phyloP scores from a whole-genome alignment of 2,888 invertebrate genomes.

The Scrobipalpa atriplicella region DNA sequence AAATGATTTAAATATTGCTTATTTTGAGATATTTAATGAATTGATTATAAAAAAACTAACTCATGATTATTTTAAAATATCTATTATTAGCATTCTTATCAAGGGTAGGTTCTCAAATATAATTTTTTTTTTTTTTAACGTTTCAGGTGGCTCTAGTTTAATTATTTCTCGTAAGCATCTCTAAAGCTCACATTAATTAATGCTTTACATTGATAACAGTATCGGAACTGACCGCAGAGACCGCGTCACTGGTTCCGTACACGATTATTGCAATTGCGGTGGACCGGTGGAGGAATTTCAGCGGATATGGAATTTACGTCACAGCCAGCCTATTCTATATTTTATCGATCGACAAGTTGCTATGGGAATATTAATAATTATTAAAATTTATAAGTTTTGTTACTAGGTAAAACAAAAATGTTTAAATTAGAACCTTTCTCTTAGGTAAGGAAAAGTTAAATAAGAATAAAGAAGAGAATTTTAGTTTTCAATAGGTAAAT shows the following conservation, averaged over 20 bases:
- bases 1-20: no score
- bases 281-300: neutral
- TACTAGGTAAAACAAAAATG: neutral
- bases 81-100: no score
- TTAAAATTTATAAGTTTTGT: neutral
- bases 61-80: no score
- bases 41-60: no score
- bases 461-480: no score
- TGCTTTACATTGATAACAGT: neutral
- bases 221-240: neutral
- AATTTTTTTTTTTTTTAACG: neutral
- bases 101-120: no score
- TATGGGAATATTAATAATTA: no score
- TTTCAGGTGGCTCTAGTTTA: neutral
- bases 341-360: neutral
- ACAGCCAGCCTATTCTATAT: neutral
- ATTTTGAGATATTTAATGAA: no score
- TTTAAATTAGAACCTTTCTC: no score
- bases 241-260: neutral
- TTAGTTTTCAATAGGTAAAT: no score
- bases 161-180: neutral
- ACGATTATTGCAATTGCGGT: neutral
- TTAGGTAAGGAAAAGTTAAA: no score
- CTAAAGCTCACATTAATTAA: neutral
- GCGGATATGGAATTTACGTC: neutral